These are phyloP conservation scores for Pegoplata infirma DNA, from an alignment of 2,888 invertebrate genomes.

Conservation along the genomic window DNA sequence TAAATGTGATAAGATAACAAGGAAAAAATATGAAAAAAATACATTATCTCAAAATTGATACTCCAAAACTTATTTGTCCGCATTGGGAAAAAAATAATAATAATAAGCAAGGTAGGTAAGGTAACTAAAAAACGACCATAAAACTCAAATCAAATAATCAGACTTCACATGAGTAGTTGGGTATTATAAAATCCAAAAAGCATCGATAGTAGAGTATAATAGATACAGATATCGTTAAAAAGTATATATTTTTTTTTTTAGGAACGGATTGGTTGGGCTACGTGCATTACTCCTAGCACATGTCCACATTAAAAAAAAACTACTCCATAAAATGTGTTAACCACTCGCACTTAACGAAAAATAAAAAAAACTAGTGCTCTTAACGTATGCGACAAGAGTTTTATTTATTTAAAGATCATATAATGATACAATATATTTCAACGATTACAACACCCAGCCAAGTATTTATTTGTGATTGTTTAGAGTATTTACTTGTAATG, in stretches of 20 bases:
- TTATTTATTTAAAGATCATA: constrained; percentile 47
- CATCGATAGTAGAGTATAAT: constrained; percentile 46
- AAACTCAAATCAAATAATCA: background rate
- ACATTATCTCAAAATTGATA: constrained; percentile 19
- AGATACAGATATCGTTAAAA: background rate
- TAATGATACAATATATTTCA: constrained; percentile 23
- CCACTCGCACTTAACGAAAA: constrained; percentile 5
- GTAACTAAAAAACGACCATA: background rate
- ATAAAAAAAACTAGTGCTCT: too few relatives aligned
- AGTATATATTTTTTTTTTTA: background rate
- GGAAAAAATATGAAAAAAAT: constrained; percentile 24
- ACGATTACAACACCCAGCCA: constrained; percentile 1
- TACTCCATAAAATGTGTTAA: too few relatives aligned
- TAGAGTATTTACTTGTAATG: background rate
- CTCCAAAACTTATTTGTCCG: constrained; percentile 3
- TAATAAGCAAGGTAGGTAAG: constrained; percentile 2
- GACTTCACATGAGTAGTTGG: background rate
- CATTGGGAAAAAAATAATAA: background rate
- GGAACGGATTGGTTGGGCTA: constrained; percentile 28
- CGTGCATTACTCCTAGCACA: constrained; percentile 2
- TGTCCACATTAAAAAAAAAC: background rate
- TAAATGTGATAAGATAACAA: constrained; percentile 58
- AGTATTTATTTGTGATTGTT: constrained; percentile 7
- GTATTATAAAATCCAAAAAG: constrained; percentile 22
- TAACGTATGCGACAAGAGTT: constrained; percentile 7